Base-by-base conservation (phyloP, 2,113 vertebrate species). In the Elgaria multicarinata region DNA sequence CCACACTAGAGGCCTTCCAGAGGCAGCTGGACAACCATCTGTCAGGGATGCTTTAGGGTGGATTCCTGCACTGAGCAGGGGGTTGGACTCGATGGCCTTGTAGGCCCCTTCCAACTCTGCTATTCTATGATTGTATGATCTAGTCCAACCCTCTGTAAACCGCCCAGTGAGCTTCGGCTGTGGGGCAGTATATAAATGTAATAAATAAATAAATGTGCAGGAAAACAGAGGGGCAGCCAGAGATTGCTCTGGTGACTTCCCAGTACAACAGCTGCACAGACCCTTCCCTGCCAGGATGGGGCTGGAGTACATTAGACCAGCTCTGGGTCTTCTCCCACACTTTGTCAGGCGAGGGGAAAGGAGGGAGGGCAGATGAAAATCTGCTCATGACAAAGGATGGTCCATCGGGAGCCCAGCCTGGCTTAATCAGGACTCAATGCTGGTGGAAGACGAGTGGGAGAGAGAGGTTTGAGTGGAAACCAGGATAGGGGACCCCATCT, bases 261-360 rank as follows among this genome's bases (percentile, higher is more conserved):
- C 79, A 83, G 50, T 28, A 9, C 58, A 79, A 24, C 84, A 88
- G 87, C 77, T 83, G 89, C 90, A 1, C 46, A 33, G 93, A 89
- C 92, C 92, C 93, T 94, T 95, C 94, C 90, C 91, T 89, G 94
- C 92, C 90, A 81, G 92, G 88, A 89, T 22, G 89, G 83, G 95
- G 90, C 96, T 97, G 96, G 97, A 97, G 96, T 94, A 92, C 97
- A 97, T 97, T 95, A 96, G 93, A 93, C 71, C 76, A 0, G 69
- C 87, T 96, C 94, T 97, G 97, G 96, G 97, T 98, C 98, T 97
- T 94, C 96, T 97, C 96, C 95, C 95, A 93, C 96, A 97, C 97
- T 98, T 97, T 98, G 97, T 97, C 97, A 97, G 95, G 94, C 90
- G 93, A 95, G 96, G 96, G 93, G 93, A 90, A 90, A 92, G 93